These are phyloP conservation scores for Fukomys damarensis DNA, from an alignment of 2,113 vertebrate species.

Conservation along the genomic window DNA sequence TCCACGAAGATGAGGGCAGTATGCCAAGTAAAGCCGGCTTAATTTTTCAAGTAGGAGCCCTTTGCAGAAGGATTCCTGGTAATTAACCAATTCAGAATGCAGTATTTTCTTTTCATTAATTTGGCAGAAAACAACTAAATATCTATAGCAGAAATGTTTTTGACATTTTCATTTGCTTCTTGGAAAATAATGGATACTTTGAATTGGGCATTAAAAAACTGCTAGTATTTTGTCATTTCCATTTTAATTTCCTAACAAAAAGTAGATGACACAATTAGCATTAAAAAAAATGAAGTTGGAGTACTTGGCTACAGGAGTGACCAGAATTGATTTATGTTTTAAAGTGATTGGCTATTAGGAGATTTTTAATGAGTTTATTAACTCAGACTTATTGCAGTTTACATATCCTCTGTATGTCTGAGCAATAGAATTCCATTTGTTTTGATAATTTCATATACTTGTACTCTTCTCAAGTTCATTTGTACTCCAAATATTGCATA, in stretches of 20 bases:
- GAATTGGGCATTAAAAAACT: conserved; percentile 66
- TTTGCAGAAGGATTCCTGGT: conserved; percentile 80
- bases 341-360: not conserved
- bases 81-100: conserved; percentile 81
- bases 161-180: conserved; percentile 79
- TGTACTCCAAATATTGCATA: not conserved
- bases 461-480: not conserved
- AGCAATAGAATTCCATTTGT: not conserved
- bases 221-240: conserved; percentile 64
- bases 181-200: conserved; percentile 75
- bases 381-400: not conserved
- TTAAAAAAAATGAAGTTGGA: conserved; percentile 25
- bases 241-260: conserved; percentile 60
- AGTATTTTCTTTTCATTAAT: conserved; percentile 83
- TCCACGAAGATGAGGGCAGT: conserved; percentile 73
- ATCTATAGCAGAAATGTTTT: conserved; percentile 76
- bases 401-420: not conserved
- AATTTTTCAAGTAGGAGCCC: conserved; percentile 75
- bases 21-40: conserved; percentile 77
- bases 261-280: conserved; percentile 61
- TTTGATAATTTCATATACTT: not conserved
- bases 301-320: not conserved
- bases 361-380: conserved; percentile 40
- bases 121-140: conserved; percentile 82
- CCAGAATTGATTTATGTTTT: conserved; percentile 51